Evolutionary conservation across 2,888 invertebrate genomes (phyloP).

Genomic region (Aproaerema taeniolella): DNA sequence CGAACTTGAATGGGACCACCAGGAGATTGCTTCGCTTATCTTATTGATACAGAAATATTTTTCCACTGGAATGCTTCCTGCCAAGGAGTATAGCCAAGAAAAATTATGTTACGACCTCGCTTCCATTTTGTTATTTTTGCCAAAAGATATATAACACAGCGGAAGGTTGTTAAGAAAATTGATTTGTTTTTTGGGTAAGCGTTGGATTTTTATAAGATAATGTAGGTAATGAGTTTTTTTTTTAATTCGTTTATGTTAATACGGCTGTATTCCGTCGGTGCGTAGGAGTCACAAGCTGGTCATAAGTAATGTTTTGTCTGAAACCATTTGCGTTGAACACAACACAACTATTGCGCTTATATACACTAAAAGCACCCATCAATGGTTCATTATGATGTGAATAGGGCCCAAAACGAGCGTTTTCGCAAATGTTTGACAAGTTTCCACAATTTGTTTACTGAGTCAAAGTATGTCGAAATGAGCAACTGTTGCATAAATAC

Average conservation of each 20-base stretch:
- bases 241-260: too few relatives aligned
- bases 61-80: slow-evolving; percentile 29
- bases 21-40: slow-evolving; percentile 52
- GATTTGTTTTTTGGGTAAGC: too few relatives aligned
- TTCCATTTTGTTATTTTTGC: slow-evolving; percentile 22
- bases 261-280: too few relatives aligned
- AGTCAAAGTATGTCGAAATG: slow-evolving; percentile 13
- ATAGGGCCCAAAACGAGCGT: slow-evolving; percentile 36
- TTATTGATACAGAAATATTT: slow-evolving; percentile 53
- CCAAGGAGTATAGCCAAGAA: slow-evolving; percentile 26
- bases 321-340: too few relatives aligned
- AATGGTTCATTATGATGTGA: slow-evolving; percentile 40
- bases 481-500: slow-evolving; percentile 7
- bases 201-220: slow-evolving; percentile 31
- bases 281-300: too few relatives aligned
- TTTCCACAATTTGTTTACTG: slow-evolving; percentile 20
- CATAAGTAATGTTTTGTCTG: too few relatives aligned
- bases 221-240: too few relatives aligned
- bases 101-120: slow-evolving; percentile 24
- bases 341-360: too few relatives aligned
- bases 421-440: slow-evolving; percentile 32
- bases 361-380: too few relatives aligned
- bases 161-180: too few relatives aligned
- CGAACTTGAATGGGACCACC: slow-evolving; percentile 21
- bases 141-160: background rate